Evolutionary conservation across 2,797 vertebrate species (phyloP), one percentile per base, ranked within the genome.

Genomic region (Myotis myotis): DNA sequence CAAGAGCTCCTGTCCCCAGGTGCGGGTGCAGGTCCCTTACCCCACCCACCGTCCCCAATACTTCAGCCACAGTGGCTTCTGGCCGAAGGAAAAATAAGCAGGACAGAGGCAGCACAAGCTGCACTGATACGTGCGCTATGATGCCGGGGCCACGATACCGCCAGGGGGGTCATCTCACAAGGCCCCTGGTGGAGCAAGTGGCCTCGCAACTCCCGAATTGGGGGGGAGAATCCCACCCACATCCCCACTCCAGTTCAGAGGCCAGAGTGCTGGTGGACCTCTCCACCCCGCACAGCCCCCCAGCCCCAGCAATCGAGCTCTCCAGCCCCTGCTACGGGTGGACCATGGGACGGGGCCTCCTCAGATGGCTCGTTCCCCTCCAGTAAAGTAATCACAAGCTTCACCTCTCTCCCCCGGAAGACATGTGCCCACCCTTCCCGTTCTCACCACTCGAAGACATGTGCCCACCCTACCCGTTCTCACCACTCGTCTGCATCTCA

Each of bases 241-340:
- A 47, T 3, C 15, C 15, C 7, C 1, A 30, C 25, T 55, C 30
- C 47, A 76, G 41, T 13, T 87, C 78, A 15, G 66, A 66, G 47
- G 33, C 3, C 0, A 51, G 33, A 82, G 76, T 3, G 0, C 44
- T 8, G 57, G 7, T 6, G 0, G 28, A 28, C 5, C 30, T 33
- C 66, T 41, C 28, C 19, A 36, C 49, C 57, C 28, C 8, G 25
- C 57, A 19, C 49, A n/a, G 68, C 6, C 38, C 19, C 2, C 1
- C 11, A 36, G 19, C 4, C 11, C 22, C 16, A 6, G 57, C 6
- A 36, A 36, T 55, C 20, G 36, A 41, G 47, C 15, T 17, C 22
- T 23, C 28, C 12, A 49, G 74, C 38, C 64, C 16, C 10, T 5
- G 36, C 47, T 2, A 3, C 30, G 8, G 1, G 2, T 12, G 53